Conservation (phyloP, 2,888 invertebrate genomes). For the Griposia aprilina region DNA sequence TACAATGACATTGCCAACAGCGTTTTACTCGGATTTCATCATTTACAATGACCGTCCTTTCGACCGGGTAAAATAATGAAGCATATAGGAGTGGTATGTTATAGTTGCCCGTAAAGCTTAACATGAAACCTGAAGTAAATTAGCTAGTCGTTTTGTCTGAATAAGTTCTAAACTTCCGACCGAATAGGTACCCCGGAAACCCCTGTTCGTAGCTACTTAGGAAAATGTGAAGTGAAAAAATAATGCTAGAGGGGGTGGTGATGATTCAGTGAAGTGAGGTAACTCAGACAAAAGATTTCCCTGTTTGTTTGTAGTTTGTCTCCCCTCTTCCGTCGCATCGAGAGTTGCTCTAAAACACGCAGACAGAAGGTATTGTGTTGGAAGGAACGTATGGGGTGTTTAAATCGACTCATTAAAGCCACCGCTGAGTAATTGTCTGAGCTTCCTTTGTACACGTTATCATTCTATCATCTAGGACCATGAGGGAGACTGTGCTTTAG, state of each 20-base stretch:
- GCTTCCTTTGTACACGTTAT: constrained; percentile 77
- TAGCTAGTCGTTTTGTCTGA: constrained; percentile 8
- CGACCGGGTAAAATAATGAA: constrained; percentile 50
- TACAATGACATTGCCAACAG: constrained; percentile 66
- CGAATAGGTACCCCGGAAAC: constrained; percentile 16
- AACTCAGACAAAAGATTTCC: constrained; percentile 83
- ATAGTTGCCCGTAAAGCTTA: constrained; percentile 18
- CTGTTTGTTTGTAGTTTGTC: constrained; percentile 83
- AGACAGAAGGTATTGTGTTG: constrained; percentile 81
- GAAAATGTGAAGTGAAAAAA: constrained; percentile 53
- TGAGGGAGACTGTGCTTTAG: constrained; percentile 63
- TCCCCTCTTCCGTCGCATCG: constrained; percentile 79
- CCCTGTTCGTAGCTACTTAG: constrained; percentile 9
- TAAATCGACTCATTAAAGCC: constrained; percentile 82
- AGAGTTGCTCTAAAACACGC: constrained; percentile 78
- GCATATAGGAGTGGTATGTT: constrained; percentile 26
- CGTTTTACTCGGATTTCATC: constrained; percentile 59
- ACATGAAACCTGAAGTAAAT: constrained; percentile 21
- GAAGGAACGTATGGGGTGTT: constrained; percentile 81
- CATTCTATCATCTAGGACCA: constrained; percentile 72
- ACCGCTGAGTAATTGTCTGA: constrained; percentile 80
- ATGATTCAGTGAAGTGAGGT: constrained; percentile 75
- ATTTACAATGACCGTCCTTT: constrained; percentile 40
- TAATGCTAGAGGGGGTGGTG: constrained; percentile 60
- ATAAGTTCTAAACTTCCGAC: background rate